A percentile compares a stretch with the other conserved stretches of the same genome.
These are phyloP conservation scores for Micromussa lordhowensis DNA, from an alignment of 92 coral and sea anemone genomes.

Conservation along the genomic window DNA sequence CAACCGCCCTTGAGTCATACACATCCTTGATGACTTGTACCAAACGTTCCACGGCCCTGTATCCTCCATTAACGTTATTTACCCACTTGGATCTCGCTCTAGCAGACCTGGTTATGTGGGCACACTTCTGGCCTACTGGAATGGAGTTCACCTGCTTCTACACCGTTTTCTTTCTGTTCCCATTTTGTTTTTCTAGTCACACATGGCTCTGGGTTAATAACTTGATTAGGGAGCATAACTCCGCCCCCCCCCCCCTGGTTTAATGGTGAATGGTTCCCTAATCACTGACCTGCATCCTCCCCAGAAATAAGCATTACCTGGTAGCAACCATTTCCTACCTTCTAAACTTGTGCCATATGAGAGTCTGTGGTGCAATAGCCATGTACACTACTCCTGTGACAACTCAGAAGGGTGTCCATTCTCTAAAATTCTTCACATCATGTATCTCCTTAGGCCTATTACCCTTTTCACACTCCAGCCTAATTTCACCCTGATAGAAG, in stretches of 20 bases:
- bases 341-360: slow-evolving; percentile 1
- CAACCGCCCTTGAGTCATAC: too few species aligned
- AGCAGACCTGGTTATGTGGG: too few species aligned
- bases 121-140: too few species aligned
- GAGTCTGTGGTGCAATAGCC: not conserved
- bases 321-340: slow-evolving; percentile 18
- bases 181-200: not conserved
- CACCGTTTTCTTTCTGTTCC: not conserved
- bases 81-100: too few species aligned
- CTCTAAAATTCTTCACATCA: not conserved
- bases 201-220: not conserved
- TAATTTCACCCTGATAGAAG: not conserved
- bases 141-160: too few species aligned
- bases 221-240: not conserved
- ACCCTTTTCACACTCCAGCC: not conserved
- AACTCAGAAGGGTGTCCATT: not conserved
- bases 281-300: not conserved
- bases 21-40: too few species aligned
- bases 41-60: too few species aligned
- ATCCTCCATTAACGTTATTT: too few species aligned
- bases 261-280: slow-evolving; percentile 12
- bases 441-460: not conserved
- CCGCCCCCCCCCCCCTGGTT: not conserved
- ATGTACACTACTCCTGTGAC: not conserved
- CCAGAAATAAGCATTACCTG: slow-evolving; percentile 6